Percentiles rank a stretch among this genome's conserved stretches.
Evolutionary conservation across 2,888 invertebrate species (phyloP).

Genomic region (Chrysodeixis includens): DNA sequence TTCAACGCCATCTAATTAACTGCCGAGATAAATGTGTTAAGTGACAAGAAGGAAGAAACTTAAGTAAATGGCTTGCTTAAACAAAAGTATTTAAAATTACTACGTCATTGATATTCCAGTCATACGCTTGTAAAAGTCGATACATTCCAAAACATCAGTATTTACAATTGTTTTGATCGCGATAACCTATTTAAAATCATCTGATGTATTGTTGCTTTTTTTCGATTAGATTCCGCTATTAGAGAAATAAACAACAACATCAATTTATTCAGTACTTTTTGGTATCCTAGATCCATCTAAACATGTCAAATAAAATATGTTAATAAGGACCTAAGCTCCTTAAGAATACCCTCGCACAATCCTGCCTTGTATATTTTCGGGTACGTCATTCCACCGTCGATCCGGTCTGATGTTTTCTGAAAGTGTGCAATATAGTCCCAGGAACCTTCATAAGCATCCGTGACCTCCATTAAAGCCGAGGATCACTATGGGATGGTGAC

Average conservation of each 20-base stretch:
- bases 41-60: conserved; percentile 32
- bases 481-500: conserved; percentile 31
- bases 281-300: conserved; percentile 1
- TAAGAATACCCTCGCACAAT: conserved; percentile 14
- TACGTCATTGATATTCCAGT: conserved; percentile 46
- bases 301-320: conserved; percentile 6
- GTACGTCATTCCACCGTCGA: conserved; percentile 15
- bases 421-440: conserved; percentile 38
- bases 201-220: too few species aligned
- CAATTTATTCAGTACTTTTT: background rate
- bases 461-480: conserved; percentile 47
- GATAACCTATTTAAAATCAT: too few species aligned
- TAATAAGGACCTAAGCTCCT: conserved; percentile 9
- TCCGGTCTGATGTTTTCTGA: conserved; percentile 20
- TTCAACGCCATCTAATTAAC: conserved; percentile 39
- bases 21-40: conserved; percentile 48
- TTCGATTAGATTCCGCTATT: too few species aligned
- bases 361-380: conserved; percentile 24
- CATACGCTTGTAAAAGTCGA: conserved; percentile 26
- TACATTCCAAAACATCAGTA: conserved; percentile 35
- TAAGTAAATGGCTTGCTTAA: conserved; percentile 36
- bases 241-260: background rate
- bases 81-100: conserved; percentile 39
- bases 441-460: conserved; percentile 42
- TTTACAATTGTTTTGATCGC: too few species aligned